A percentile compares a stretch with the other conserved stretches of the same genome.
phyloP scores from a whole-genome alignment of 1,140 invertebrate genomes.

The Panulirus ornatus region DNA sequence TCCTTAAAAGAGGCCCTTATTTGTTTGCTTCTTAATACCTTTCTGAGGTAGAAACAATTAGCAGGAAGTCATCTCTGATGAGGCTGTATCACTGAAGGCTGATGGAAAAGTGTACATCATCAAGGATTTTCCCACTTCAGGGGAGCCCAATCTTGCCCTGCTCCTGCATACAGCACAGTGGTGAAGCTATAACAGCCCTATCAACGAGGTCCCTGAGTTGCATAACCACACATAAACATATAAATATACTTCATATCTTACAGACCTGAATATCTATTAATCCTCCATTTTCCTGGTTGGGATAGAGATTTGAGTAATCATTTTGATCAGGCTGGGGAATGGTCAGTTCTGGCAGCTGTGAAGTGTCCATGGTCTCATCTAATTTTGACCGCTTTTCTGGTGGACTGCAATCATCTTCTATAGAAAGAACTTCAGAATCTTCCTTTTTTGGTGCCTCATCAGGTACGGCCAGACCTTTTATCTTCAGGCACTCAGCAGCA shows the following conservation, averaged over 20 bases:
- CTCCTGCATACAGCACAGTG: too few species aligned
- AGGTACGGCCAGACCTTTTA: constrained; percentile 60
- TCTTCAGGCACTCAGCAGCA: constrained; percentile 58
- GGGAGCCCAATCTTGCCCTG: too few species aligned
- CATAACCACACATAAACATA: too few species aligned
- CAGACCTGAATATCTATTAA: constrained; percentile 40
- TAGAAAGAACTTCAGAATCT: not conserved
- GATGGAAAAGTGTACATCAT: too few species aligned
- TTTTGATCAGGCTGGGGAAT: not conserved
- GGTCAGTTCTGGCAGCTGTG: not conserved
- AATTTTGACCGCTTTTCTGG: constrained; percentile 34
- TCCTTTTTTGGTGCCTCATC: constrained; percentile 47
- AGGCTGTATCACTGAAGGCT: too few species aligned
- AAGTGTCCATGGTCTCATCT: not conserved
- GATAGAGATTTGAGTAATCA: constrained; percentile 2
- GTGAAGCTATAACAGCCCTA: too few species aligned
- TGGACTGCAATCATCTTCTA: constrained; percentile 25
- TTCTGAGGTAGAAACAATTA: too few species aligned
- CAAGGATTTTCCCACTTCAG: too few species aligned
- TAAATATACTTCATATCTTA: constrained; percentile 4
- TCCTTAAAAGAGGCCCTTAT: too few species aligned
- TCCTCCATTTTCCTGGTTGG: constrained; percentile 46
- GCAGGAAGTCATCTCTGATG: too few species aligned
- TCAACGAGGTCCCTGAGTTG: too few species aligned
- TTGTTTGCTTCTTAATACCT: too few species aligned